Conservation (phyloP, 1,140 invertebrate species). For the Oedothorax gibbosus region DNA sequence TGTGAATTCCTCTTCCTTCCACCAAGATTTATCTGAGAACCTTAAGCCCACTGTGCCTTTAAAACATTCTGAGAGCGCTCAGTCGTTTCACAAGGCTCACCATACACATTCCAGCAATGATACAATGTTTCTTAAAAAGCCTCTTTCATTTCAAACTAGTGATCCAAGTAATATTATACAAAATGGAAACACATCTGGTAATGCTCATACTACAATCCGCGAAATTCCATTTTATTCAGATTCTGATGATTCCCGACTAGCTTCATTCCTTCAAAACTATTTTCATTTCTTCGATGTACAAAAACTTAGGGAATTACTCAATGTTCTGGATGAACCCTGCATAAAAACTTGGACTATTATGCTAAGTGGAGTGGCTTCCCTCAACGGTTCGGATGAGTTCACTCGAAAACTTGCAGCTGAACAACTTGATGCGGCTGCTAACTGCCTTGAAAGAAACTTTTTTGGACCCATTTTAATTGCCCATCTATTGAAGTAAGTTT, state of each 20-base stretch:
- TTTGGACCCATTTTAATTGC: conserved; percentile 45
- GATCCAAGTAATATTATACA: conserved; percentile 25
- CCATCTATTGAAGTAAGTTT: conserved; percentile 50
- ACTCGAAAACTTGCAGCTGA: conserved; percentile 44
- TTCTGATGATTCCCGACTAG: conserved; percentile 21
- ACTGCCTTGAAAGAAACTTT: conserved; percentile 46
- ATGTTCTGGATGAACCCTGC: conserved; percentile 24
- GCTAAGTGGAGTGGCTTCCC: conserved; percentile 41
- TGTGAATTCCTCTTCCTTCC: neutral
- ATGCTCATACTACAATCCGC: neutral
- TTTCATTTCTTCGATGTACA: conserved; percentile 59
- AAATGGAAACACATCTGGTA: conserved; percentile 35
- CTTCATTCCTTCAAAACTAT: conserved; percentile 56
- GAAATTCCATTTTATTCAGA: neutral
- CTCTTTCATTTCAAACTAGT: conserved; percentile 23
- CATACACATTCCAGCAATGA: conserved; percentile 1
- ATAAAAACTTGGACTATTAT: conserved; percentile 51
- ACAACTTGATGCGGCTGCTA: conserved; percentile 48
- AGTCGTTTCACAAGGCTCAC: conserved; percentile 38
- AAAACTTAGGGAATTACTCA: conserved; percentile 44
- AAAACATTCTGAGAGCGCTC: conserved; percentile 52
- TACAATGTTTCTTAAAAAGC: conserved; percentile 6
- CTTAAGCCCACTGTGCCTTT: conserved; percentile 9
- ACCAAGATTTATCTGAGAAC: conserved; percentile 15
- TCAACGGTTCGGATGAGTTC: conserved; percentile 52